phyloP scores from a whole-genome alignment of 1,140 invertebrate species.

The Wasmannia auropunctata region DNA sequence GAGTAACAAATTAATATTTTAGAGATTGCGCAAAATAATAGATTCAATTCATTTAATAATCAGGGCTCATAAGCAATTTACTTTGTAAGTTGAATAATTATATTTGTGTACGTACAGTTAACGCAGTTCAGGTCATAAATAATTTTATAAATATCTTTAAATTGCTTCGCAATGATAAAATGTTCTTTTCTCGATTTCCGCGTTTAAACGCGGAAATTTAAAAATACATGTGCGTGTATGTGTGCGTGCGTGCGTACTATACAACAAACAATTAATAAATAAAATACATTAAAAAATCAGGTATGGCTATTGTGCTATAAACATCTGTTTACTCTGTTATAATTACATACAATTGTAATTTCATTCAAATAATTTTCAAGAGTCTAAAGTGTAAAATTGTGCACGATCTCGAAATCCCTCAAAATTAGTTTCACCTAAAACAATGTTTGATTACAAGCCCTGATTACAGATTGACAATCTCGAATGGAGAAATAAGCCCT shows the following conservation, averaged over 20 bases:
- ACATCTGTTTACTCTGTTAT: neutral
- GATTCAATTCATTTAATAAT: neutral
- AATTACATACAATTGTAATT: neutral
- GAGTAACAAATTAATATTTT: neutral
- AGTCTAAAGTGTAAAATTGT: neutral
- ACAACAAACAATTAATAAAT: neutral
- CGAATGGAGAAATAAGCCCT: neutral
- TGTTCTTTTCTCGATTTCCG: neutral
- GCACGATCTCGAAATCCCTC: neutral
- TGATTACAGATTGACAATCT: constrained; percentile 5
- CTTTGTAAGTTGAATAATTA: neutral
- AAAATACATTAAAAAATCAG: neutral
- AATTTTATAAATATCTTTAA: neutral
- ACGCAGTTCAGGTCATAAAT: neutral
- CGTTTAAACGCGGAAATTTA: neutral
- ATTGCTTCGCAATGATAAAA: neutral
- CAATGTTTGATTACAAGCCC: constrained; percentile 20
- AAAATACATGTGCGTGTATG: neutral
- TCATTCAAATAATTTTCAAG: neutral
- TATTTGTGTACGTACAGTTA: neutral
- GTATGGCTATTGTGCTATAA: neutral
- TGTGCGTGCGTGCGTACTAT: neutral
- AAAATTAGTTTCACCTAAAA: neutral
- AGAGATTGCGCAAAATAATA: neutral
- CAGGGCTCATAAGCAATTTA: constrained; percentile 27